Evolutionary conservation across 2,888 invertebrate species (phyloP).

Genomic region (Oxystoma pomonae): DNA sequence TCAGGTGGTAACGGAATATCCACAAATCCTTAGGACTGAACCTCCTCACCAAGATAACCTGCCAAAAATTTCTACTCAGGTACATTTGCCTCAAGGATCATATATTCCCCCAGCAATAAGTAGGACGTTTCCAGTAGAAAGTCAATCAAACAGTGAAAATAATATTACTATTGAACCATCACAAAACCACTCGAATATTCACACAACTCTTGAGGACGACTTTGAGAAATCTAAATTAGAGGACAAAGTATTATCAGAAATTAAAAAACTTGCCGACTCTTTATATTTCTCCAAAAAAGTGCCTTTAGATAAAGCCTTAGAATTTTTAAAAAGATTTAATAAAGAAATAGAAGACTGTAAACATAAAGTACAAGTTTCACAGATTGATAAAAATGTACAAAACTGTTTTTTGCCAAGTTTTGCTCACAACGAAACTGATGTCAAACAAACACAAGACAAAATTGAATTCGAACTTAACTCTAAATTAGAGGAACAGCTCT

Average conservation of each 20-base stretch:
- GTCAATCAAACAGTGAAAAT: too few relatives aligned
- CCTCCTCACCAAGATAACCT: too few relatives aligned
- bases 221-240: neutral
- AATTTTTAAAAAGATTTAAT: neutral
- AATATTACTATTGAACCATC: too few relatives aligned
- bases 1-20: too few relatives aligned
- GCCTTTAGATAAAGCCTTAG: neutral
- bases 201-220: neutral
- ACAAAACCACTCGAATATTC: too few relatives aligned
- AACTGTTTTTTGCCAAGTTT: neutral
- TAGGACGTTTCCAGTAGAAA: too few relatives aligned
- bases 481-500: too few relatives aligned
- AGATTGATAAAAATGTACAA: neutral
- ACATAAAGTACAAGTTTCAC: neutral
- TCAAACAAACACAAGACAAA: neutral
- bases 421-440: neutral
- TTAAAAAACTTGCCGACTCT: neutral
- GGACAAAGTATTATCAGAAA: neutral
- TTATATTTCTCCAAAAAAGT: neutral
- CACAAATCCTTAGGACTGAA: too few relatives aligned
- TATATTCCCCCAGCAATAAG: too few relatives aligned
- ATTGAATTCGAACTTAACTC: too few relatives aligned
- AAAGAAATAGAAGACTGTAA: neutral
- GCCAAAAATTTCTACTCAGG: too few relatives aligned
- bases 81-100: too few relatives aligned